Evolutionary conservation across 2,797 vertebrate species (phyloP).

Genomic region (Bothrops alternatus): DNA sequence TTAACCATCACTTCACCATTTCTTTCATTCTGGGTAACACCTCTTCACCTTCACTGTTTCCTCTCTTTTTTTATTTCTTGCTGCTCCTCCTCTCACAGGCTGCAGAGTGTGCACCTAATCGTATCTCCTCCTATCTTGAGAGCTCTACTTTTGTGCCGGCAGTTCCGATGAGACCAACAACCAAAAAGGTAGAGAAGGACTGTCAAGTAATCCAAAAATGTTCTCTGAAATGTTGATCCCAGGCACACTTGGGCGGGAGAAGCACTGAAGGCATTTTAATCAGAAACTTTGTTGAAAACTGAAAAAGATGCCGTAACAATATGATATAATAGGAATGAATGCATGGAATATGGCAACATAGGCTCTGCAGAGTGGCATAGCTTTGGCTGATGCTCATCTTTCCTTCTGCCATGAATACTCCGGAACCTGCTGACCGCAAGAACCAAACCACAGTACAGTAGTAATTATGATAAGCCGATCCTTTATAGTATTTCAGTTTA

Average conservation of each 20-base stretch:
- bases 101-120: slow-evolving; percentile 80
- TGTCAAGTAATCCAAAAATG: background rate
- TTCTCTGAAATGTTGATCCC: background rate
- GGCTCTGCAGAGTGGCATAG: background rate
- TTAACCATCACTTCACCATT: background rate
- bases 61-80: slow-evolving; percentile 5
- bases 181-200: slow-evolving; percentile 84
- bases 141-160: slow-evolving; percentile 73
- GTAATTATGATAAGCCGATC: background rate
- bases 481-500: background rate
- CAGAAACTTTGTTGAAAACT: background rate
- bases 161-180: slow-evolving; percentile 79
- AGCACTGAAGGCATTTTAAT: background rate
- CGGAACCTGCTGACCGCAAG: background rate
- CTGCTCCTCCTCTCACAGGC: slow-evolving; percentile 69
- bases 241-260: background rate
- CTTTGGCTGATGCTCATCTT: too few species aligned
- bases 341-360: too few species aligned
- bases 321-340: background rate
- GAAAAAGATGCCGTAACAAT: background rate
- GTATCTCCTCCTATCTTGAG: slow-evolving; percentile 90
- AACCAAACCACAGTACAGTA: background rate
- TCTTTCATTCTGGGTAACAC: background rate
- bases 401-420: background rate
- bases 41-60: background rate